Base-by-base conservation (phyloP, 2,888 invertebrate genomes). In the Synanthedon andrenaeformis region DNA sequence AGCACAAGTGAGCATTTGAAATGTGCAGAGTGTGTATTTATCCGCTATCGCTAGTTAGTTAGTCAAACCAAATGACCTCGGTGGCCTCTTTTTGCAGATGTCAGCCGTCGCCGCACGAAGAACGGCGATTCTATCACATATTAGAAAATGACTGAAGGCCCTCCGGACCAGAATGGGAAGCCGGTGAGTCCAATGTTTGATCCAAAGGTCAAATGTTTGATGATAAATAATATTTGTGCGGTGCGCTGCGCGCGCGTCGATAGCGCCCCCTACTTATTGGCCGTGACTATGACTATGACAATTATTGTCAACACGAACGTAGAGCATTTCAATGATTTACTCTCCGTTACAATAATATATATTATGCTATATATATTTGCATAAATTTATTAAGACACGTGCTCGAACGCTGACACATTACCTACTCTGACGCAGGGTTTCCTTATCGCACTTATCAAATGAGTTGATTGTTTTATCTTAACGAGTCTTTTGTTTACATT, bases 91-190 rank as follows among this genome's bases (percentile, higher is more conserved):
- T 73, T 84, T 82, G 72, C 84, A 84, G 82, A 85, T 85, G 85
- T 78, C 83, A 83, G 72, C 84, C 82, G 72, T 80, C 79, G 72
- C 82, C 83, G 80, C 82, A 85, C 74, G 76, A 72, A 72, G 76
- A 74, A 70, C 79, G 86, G 82, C 85, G 85, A 72, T 84, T 83
- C 75, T 85, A 84, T 82, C 84, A 86, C 69, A 86, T 83, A 74
- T 76, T 87, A 73, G 86, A 86, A 85, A 86, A 87, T 87, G 86
- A 86, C 86, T 86, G 86, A 86, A 76, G 82, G 82, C 70, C 70
- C 72, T 62, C 65, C 68, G 53, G 65, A 69, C 64, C 76, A 75
- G 67, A 76, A 85, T 86, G 85, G 79, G 66, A 82, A 82, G 74
- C 76, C 84, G 82, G 86, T 87, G 72, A 86, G 86, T 35, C 35